These are phyloP conservation scores for Hormiphora californensis DNA, from an alignment of 37 sponge, comb jelly and placozoan species.

Conservation along the genomic window DNA sequence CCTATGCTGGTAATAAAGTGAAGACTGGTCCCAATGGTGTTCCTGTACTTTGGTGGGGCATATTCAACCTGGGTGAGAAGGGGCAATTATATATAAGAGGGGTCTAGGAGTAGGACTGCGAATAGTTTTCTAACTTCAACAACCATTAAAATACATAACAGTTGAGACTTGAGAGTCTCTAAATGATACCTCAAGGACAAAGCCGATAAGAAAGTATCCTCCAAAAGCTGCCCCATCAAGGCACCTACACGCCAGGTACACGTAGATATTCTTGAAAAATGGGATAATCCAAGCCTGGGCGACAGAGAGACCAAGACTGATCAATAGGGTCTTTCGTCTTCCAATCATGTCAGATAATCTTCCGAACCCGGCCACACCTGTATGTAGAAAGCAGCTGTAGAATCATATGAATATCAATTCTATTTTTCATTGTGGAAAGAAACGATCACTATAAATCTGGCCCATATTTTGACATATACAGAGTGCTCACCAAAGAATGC, in stretches of 20 bases:
- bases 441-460: no score
- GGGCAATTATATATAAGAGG: background rate
- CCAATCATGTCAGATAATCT: background rate
- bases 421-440: no score
- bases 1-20: conserved; percentile 44
- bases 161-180: background rate
- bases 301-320: background rate
- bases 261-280: conserved; percentile 15
- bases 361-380: conserved; percentile 1
- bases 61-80: conserved; percentile 25
- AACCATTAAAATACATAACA: background rate
- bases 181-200: background rate
- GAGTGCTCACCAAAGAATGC: conserved; percentile 51
- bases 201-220: conserved; percentile 34
- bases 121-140: background rate
- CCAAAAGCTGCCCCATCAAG: conserved; percentile 53
- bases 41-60: conserved; percentile 1
- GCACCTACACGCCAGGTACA: conserved; percentile 30
- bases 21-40: background rate
- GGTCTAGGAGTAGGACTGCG: background rate
- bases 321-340: background rate
- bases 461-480: no score
- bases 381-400: no score
- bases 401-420: no score
- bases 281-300: conserved; percentile 32